Base-by-base conservation (phyloP, 2,113 vertebrate species). In the Turdus rufiventris region DNA sequence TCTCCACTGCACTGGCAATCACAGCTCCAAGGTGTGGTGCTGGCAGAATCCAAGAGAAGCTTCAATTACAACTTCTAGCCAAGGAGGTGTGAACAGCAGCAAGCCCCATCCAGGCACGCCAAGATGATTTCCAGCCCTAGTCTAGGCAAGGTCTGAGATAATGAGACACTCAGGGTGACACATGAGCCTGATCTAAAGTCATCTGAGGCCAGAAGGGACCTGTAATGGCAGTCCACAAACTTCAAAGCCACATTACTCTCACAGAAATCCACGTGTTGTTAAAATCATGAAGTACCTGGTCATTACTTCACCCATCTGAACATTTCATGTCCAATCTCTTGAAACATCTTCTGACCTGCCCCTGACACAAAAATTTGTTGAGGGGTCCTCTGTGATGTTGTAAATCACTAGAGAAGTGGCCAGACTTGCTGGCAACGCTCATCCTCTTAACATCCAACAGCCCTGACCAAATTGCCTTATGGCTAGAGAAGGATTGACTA, bases 11-110 rank as follows among this genome's bases (percentile, higher is more conserved):
- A 11, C 23, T 34, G 26, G 50, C 42, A 70, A 24, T 51, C 2
- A 0, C 34, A 21, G 23, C 14, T 48, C 2, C 4, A 90, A 80
- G 83, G 60, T 77, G 75, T 0, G 61, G 63, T 0, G 0, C 58
- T 56, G 36, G 63, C 54, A 70, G 72, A 74, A 75, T 6, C 14
- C 72, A 67, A 40, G 16, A 81, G 57, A 88, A 81, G 65, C 80
- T 78, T 56, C 76, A 43, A 9, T 36, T 21, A 40, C 48, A 76
- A 8, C 28, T 50, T 20, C 73, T 78, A 74, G 76, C 47, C 5
- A 1, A 57, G 51, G 40, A 54, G 70, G 53, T 6, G 0, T n/a
- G 20, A 48, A 23, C 34, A 82, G 43, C 65, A 82, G 79, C 50
- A 24, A 80, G 31, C 50, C 25, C 1, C 0, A 61, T 31, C 47